These are phyloP conservation scores for Bombus pyrosoma DNA, from an alignment of 1,140 invertebrate species.

Conservation along the genomic window DNA sequence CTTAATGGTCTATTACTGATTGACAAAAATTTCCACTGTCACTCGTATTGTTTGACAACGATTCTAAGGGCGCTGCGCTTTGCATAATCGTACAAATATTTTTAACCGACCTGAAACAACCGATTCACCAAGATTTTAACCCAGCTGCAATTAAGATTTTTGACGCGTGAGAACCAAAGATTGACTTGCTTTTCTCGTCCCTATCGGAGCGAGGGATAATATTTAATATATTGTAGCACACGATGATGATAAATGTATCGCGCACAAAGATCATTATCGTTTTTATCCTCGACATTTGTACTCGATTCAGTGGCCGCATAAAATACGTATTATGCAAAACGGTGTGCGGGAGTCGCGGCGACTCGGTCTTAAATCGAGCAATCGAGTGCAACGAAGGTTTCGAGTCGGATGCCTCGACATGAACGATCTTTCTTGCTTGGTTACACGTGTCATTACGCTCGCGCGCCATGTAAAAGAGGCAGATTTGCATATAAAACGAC, in stretches of 20 bases:
- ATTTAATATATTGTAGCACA: too few relatives aligned
- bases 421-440: constrained; percentile 10
- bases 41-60: too few relatives aligned
- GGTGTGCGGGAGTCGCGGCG: background rate
- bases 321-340: constrained; percentile 42
- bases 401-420: background rate
- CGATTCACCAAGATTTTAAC: background rate
- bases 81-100: background rate
- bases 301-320: constrained; percentile 8
- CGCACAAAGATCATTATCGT: background rate
- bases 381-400: constrained; percentile 5
- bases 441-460: constrained; percentile 17
- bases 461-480: background rate
- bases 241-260: background rate
- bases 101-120: background rate
- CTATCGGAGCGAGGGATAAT: background rate
- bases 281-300: background rate
- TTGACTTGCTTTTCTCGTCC: background rate
- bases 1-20: too few relatives aligned
- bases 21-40: too few relatives aligned
- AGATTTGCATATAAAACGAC: constrained; percentile 40
- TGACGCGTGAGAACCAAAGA: background rate
- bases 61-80: too few relatives aligned
- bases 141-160: background rate
- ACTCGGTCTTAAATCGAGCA: constrained; percentile 20